Evolutionary conservation across 2,113 vertebrate genomes (phyloP).

Genomic region (Prunella fulvescens): DNA sequence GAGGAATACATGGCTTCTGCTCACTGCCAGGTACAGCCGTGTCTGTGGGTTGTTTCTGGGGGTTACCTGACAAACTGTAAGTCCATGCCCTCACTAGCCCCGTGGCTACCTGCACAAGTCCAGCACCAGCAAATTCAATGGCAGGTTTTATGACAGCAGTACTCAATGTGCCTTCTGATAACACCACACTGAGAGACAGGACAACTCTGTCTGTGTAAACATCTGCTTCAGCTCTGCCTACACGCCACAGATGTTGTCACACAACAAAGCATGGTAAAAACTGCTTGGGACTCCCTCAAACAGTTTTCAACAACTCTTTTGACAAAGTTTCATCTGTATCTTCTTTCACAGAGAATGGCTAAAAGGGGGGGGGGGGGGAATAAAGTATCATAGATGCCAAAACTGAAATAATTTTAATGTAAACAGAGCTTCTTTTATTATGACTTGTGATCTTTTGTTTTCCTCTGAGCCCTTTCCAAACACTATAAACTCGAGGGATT

Average conservation of each 20-base stretch:
- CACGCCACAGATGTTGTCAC: neutral
- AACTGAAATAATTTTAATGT: neutral
- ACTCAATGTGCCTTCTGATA: neutral
- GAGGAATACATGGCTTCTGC: neutral
- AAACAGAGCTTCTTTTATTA: neutral
- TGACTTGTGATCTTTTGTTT: accelerated
- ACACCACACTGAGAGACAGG: neutral
- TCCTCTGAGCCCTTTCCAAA: neutral
- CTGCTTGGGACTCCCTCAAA: neutral
- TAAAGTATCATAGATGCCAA: neutral
- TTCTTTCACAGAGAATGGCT: neutral
- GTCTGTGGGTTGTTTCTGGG: neutral
- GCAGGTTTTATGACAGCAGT: neutral
- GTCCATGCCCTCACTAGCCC: neutral
- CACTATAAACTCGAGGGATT: neutral
- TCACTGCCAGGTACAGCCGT: neutral
- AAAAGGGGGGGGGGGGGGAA: neutral
- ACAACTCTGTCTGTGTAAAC: neutral
- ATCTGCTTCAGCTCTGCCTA: neutral
- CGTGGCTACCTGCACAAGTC: neutral
- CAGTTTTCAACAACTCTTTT: neutral
- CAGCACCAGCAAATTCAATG: neutral
- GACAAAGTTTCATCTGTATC: neutral
- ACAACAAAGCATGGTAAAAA: neutral
- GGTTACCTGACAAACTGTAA: neutral